Conservation (phyloP, 2,888 invertebrate species). For the Ernsta delagoae region DNA sequence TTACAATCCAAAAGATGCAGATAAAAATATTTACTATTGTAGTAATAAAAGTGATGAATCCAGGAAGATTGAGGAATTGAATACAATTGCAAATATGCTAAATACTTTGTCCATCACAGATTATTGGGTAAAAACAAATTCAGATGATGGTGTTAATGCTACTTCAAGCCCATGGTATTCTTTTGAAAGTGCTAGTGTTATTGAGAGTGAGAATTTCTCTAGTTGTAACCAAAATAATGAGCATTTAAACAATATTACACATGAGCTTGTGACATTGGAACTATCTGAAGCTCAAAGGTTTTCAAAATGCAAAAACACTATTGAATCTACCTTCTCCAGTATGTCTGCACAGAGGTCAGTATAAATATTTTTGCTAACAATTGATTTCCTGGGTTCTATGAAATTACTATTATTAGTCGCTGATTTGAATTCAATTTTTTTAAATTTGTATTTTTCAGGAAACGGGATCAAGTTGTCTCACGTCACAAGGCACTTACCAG, state of each 20-base stretch:
- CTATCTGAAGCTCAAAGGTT: constrained; percentile 52
- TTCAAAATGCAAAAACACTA: constrained; percentile 47
- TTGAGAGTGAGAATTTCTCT: constrained; percentile 63
- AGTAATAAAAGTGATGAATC: constrained; percentile 34
- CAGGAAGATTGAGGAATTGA: constrained; percentile 50
- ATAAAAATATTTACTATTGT: no score
- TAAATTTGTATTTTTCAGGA: constrained; percentile 69
- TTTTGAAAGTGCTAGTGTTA: constrained; percentile 63
- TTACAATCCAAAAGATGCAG: no score
- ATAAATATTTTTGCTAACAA: not conserved
- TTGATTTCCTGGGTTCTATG: not conserved
- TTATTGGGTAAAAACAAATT: constrained; percentile 46
- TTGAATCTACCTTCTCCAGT: constrained; percentile 55
- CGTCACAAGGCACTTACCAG: constrained; percentile 72
- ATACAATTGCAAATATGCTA: constrained; percentile 58
- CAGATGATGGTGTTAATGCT: constrained; percentile 49
- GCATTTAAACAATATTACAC: constrained; percentile 57
- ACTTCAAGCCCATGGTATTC: constrained; percentile 64
- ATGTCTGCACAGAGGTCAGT: constrained; percentile 65
- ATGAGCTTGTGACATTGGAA: constrained; percentile 53
- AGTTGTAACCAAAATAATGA: constrained; percentile 55
- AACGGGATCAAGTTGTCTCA: constrained; percentile 66
- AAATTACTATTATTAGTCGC: no score
- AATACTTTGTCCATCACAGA: constrained; percentile 75
- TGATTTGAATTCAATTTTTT: no score